Conservation (phyloP, 2,888 invertebrate genomes). For the Embidobia sp. region DNA sequence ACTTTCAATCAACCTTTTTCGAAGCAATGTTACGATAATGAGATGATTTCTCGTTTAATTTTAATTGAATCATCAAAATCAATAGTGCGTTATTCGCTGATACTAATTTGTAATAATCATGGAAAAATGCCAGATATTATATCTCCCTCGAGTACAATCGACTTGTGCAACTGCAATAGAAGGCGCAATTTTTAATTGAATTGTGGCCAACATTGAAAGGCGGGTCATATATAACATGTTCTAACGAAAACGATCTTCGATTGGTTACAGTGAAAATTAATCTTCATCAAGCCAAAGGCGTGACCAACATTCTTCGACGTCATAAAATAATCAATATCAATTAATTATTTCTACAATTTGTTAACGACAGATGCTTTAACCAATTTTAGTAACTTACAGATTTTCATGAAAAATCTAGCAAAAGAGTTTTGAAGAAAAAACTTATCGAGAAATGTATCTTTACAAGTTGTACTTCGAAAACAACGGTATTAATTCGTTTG, state of each 20-base stretch:
- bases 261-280: slow-evolving; percentile 15
- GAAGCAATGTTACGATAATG: not conserved
- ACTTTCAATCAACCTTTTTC: too few species aligned
- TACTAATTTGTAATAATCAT: slow-evolving; percentile 10
- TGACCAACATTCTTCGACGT: too few species aligned
- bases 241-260: slow-evolving; percentile 20
- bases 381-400: too few species aligned
- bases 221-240: slow-evolving; percentile 37
- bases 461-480: too few species aligned
- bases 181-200: slow-evolving; percentile 46
- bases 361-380: too few species aligned
- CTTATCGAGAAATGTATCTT: too few species aligned
- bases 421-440: too few species aligned
- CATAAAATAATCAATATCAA: too few species aligned
- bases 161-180: slow-evolving; percentile 20
- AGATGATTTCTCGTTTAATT: not conserved
- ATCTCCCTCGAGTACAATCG: slow-evolving; percentile 11
- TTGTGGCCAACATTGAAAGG: slow-evolving; percentile 42
- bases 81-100: not conserved
- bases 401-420: too few species aligned
- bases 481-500: too few species aligned
- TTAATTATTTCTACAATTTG: too few species aligned
- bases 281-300: slow-evolving; percentile 13
- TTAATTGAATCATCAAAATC: not conserved
- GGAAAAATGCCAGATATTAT: not conserved